These are phyloP conservation scores for Anolis carolinensis DNA, from an alignment of 2,113 vertebrate species.

Conservation along the genomic window DNA sequence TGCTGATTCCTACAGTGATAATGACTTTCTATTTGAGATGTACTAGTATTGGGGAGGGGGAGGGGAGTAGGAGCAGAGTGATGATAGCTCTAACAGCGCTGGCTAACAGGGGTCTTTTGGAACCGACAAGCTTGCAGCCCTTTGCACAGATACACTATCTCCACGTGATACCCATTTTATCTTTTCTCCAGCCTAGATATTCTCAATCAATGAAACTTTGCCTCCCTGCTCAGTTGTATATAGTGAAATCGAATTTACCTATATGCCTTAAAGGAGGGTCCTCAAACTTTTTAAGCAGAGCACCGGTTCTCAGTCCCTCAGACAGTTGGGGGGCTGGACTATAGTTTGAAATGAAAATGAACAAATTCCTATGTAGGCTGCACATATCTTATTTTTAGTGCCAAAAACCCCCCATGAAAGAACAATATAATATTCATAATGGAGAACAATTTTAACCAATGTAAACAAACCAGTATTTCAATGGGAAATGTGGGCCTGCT, in stretches of 20 bases:
- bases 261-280: no score
- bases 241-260: neutral
- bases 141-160: neutral
- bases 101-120: neutral
- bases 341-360: no score
- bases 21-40: neutral
- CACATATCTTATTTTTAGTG: no score
- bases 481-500: no score
- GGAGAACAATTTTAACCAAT: no score
- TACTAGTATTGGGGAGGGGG: neutral
- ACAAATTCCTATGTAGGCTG: no score
- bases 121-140: neutral
- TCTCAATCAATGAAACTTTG: neutral
- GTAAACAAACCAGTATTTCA: no score
- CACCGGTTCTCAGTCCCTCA: no score
- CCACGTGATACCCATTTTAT: neutral
- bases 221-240: neutral
- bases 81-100: neutral
- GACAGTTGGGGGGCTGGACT: no score
- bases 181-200: neutral
- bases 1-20: neutral
- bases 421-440: no score
- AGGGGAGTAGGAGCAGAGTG: neutral
- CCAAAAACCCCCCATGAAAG: no score
- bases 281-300: no score